Evolutionary conservation across 2,888 invertebrate genomes (phyloP), one percentile per base, ranked within the genome.

Genomic region (Scaptomyza cyrtandrae): DNA sequence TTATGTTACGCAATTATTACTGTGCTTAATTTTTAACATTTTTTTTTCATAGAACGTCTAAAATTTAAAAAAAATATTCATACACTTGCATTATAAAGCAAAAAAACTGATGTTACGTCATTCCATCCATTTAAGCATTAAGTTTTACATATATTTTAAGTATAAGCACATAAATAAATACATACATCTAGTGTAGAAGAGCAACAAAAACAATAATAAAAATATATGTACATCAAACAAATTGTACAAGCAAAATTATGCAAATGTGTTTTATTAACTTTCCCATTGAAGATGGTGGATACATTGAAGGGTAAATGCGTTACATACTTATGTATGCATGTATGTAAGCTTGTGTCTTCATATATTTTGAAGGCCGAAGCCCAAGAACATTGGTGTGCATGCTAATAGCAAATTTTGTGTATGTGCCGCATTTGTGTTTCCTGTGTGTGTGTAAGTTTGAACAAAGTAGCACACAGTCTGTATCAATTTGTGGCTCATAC

Each of bases 51-150:
- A 16, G 16, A 37, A 10, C 10, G 13, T n/a, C 14, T 19, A 29
- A 14, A n/a, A n/a, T n/a, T n/a, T n/a, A n/a, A n/a, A n/a, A 33
- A 16, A 1, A 29, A 16, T 35, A 50, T 35, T 19, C 19, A 35
- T 19, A 50, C 19, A 11, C 3, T 19, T 49, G 16, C 27, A 19
- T 41, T 35, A 44, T 65, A 54, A 44, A 11, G 66, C 52, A 54
- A 50, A 62, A 54, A 59, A 58, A 55, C 56, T 61, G 54, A 65
- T 65, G 54, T 78, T 65, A 78, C 55, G 64, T 81, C 85, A 80
- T 84, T 78, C 78, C 85, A 85, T 84, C 81, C 75, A 78, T 64
- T 52, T 70, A 81, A 62, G 64, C 72, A 79, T 59, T 72, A 71
- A 55, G 56, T 80, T 82, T 49, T 69, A n/a, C n/a, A 64, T 54